Evolutionary conservation across 2,797 vertebrate genomes (phyloP), one percentile per base, ranked within the genome.

Genomic region (Antennarius maculatus): DNA sequence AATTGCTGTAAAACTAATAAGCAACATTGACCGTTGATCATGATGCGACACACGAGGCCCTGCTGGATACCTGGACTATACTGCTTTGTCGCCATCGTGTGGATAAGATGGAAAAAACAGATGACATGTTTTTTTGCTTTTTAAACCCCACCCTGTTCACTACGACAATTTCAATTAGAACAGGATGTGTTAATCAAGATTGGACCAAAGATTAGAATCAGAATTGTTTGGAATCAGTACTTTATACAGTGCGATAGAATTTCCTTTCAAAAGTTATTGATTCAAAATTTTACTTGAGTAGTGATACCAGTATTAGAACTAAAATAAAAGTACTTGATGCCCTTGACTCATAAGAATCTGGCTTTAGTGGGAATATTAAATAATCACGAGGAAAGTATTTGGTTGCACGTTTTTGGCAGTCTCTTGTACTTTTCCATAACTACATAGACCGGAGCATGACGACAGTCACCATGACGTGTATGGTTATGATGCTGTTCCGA

Each of bases 391-490:
- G 1, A 43, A 1, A 0, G 18, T 9, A 56, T 65, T 51, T 79
- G 82, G 66, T 74, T 66, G 0, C 1, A 11, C 41, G 28, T 67
- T 62, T 64, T 58, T 42, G 37, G 37, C 29, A 16, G 50, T 49
- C 31, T 53, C 53, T 74, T 55, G 86, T 84, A 88, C 71, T 86
- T 86, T 88, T 88, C 83, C 82, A 86, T 76, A 48, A 63, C 69
- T 27, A 74, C 50, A 65, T 23, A 61, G 70, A n/a, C 16, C 23
- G 12, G 60, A 60, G 49, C 34, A 47, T 16, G 49, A 47, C 52
- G 6, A 16, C 12, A 12, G 64, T 67, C 69, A 74, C 41, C 60
- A n/a, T 11, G 16, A 31, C 2, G 2, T 63, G 9, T 29, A 61
- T 61, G 45, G 68, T 43, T 53, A 47, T 16, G 41, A 34, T 2